Evolutionary conservation across 1,140 invertebrate genomes (phyloP).

Genomic region (Microplitis mediator): DNA sequence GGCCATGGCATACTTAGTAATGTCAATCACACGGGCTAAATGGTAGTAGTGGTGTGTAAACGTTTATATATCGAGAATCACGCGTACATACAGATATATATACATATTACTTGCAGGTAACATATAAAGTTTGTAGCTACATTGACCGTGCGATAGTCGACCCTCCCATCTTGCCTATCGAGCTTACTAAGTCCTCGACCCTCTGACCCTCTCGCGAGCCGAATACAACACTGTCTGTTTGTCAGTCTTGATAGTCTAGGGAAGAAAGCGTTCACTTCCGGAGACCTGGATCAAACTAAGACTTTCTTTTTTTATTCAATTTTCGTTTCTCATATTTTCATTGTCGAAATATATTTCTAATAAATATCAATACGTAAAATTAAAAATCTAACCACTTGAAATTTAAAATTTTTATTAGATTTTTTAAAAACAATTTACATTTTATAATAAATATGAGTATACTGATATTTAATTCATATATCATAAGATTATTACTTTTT

Average conservation of each 20-base stretch:
- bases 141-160: constrained; percentile 28
- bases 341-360: not conserved
- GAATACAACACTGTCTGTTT: constrained; percentile 1
- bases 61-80: constrained; percentile 25
- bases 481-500: not conserved
- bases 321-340: not conserved
- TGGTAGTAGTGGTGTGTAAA: constrained; percentile 13
- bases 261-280: constrained; percentile 25
- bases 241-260: constrained; percentile 1
- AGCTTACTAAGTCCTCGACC: constrained; percentile 23
- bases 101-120: constrained; percentile 2
- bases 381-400: too few relatives aligned
- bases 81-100: constrained; percentile 28
- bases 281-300: constrained; percentile 22
- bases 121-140: constrained; percentile 11
- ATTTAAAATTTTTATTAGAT: too few relatives aligned
- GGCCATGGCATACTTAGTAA: constrained; percentile 64
- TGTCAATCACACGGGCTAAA: constrained; percentile 59
- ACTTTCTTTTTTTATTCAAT: constrained; percentile 23
- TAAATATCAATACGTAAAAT: not conserved
- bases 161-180: not conserved
- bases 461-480: too few relatives aligned
- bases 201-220: constrained; percentile 21
- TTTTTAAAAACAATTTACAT: too few relatives aligned
- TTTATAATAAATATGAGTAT: too few relatives aligned